Evolutionary conservation across 2,888 invertebrate species (phyloP).

Genomic region (Cheilosia grossa): DNA sequence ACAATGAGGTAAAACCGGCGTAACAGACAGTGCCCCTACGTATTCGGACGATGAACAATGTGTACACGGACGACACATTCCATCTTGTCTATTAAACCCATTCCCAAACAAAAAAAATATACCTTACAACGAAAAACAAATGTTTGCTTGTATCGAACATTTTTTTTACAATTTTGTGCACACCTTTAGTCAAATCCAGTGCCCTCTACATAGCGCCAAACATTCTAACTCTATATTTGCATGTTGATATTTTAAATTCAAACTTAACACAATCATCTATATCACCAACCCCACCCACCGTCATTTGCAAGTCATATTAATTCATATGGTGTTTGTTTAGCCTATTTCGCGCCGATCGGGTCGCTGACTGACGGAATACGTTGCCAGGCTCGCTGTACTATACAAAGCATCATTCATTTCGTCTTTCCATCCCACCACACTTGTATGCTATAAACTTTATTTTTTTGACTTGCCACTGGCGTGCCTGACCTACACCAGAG

Average conservation of each 20-base stretch:
- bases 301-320: neutral
- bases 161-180: no score
- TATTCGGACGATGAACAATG: no score
- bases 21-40: no score
- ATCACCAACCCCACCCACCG: neutral
- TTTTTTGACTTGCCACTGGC: conserved; percentile 52
- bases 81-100: no score
- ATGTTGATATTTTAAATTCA: conserved; percentile 7
- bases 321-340: conserved; percentile 54
- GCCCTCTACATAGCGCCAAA: neutral
- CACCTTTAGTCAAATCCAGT: neutral
- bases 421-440: neutral
- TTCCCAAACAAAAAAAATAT: no score
- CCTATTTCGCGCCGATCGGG: conserved; percentile 44
- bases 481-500: conserved; percentile 72
- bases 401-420: conserved; percentile 53
- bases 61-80: no score
- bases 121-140: neutral
- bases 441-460: neutral
- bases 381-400: conserved; percentile 46
- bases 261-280: conserved; percentile 39
- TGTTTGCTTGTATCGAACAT: no score
- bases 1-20: no score
- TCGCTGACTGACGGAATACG: conserved; percentile 58
- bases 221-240: neutral